Base-by-base conservation (phyloP, 2,888 invertebrate genomes). In the Carterocephalus palaemon region DNA sequence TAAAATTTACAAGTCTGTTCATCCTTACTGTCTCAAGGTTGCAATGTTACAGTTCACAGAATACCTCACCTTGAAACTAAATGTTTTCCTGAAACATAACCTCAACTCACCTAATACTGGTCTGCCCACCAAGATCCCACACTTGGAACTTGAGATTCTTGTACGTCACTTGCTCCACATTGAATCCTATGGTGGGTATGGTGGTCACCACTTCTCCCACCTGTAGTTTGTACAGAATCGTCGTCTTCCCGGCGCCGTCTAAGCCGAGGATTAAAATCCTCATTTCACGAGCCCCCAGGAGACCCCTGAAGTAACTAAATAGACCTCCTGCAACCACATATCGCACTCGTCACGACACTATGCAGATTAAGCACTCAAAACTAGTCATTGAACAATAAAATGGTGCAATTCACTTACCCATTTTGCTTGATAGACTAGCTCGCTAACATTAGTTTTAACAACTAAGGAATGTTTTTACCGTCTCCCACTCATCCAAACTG, bases 121-220 rank as follows among this genome's bases (percentile, higher is more conserved):
- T 99, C 79, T 99, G 99, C 62, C 99, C 99, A 40, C 99, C 99
- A 41, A 99, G 90, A 90, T 99, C 98, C 98, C 98, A 98, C 17
- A 96, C 98, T 92, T 99, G 99, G 75, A 99, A 99, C 87, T 98
- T 99, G 56, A 99, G 90, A 89, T 99, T 99, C 89, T 98, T 98
- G 80, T 98, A 99, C 62, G 96, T 96, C 47, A 99, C 98, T 90
- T 98, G 98, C 86, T 99, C 99, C 61, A 99, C 99, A 88, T 99
- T 99, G 86, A 99, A 99, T 29, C 90, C 99, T 78, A 99, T 99
- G 5, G 99, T 99, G 53, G 98, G 96, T 85, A 95, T 99, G 20
- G 99, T 99, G 36, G 98, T 98, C 15, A 99, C 98, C 43, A 99
- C 98, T 88, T 98, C 98, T 9, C 98, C 98, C 46, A 99, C 99